Percentiles rank a stretch among this genome's conserved stretches.
Conservation (phyloP, 2,888 invertebrate genomes). For the Oscheius sp. region DNA sequence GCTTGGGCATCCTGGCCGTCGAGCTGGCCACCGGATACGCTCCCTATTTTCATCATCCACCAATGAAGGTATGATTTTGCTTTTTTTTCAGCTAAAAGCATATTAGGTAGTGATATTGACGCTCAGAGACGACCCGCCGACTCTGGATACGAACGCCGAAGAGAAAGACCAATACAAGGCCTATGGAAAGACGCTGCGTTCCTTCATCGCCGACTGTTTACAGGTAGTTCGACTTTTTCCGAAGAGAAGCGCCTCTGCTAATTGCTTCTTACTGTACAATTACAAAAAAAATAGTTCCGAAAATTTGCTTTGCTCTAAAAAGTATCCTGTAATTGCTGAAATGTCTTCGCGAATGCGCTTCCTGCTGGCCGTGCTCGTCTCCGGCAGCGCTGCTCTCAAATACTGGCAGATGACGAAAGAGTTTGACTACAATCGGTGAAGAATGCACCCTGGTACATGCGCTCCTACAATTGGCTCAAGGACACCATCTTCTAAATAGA, state of each 20-base stretch:
- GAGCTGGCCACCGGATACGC: constrained; percentile 98
- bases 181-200: constrained; percentile 90
- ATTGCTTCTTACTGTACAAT: too few species aligned
- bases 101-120: constrained; percentile 89
- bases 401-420: constrained; percentile 6
- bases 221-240: constrained; percentile 79
- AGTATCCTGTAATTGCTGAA: too few species aligned
- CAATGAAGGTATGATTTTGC: constrained; percentile 84
- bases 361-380: too few species aligned
- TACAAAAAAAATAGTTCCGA: too few species aligned
- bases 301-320: too few species aligned
- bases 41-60: constrained; percentile 97
- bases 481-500: too few species aligned
- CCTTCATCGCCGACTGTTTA: constrained; percentile 94
- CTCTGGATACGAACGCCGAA: constrained; percentile 91
- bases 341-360: too few species aligned
- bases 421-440: constrained; percentile 5
- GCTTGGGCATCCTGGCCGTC: constrained; percentile 95
- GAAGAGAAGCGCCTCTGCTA: too few species aligned
- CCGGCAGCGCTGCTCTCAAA: not conserved
- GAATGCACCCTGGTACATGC: constrained; percentile 5
- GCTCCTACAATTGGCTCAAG: not conserved
- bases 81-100: not conserved
- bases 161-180: constrained; percentile 95
- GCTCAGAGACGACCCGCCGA: constrained; percentile 96